phyloP scores from a whole-genome alignment of 2,113 vertebrate species.

The Scomber scombrus region DNA sequence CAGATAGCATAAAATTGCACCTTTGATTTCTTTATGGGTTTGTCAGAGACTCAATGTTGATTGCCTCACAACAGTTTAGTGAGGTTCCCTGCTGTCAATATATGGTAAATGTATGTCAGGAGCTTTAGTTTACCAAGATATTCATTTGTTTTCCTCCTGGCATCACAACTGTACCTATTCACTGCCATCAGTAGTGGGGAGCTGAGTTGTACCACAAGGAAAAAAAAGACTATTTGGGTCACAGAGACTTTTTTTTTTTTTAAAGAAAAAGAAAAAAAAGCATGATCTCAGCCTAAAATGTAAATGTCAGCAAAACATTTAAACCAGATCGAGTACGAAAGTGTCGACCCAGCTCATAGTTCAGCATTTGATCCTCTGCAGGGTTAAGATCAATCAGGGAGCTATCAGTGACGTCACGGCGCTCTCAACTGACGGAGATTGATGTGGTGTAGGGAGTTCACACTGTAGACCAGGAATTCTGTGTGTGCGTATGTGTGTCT shows the following conservation, averaged over 20 bases:
- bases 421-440: constrained; percentile 39
- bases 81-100: too few species aligned
- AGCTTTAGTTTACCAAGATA: neutral
- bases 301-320: constrained; percentile 1
- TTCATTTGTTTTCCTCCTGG: neutral
- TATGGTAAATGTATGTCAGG: too few species aligned
- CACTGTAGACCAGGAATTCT: constrained; percentile 17
- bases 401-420: constrained; percentile 45
- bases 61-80: too few species aligned
- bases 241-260: too few species aligned
- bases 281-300: neutral
- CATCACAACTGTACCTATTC: neutral
- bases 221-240: neutral
- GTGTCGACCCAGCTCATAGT: neutral
- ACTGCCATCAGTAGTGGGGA: neutral
- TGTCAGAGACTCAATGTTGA: too few species aligned
- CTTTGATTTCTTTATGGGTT: too few species aligned
- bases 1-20: too few species aligned
- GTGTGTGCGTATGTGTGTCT: constrained; percentile 30
- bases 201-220: neutral
- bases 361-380: constrained; percentile 38
- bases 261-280: neutral
- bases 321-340: neutral
- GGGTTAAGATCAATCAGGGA: constrained; percentile 44
- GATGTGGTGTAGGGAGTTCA: constrained; percentile 45